Base-by-base conservation (phyloP, 2,113 vertebrate genomes). In the Dicentrarchus labrax region DNA sequence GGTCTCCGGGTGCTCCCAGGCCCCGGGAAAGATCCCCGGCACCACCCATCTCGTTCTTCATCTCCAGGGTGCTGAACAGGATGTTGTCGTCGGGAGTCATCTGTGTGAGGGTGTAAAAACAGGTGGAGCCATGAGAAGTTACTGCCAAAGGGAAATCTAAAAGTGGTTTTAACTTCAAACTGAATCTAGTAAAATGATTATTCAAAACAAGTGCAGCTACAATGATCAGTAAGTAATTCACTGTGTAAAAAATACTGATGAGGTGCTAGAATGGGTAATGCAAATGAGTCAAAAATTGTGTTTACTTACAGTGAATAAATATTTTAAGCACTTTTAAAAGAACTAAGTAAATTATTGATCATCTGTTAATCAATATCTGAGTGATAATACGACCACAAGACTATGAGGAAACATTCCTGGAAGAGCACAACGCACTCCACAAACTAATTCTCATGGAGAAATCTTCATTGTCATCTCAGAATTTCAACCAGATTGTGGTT, bases 71-170 rank as follows among this genome's bases (percentile, higher is more conserved):
- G 94, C 97, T 98, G 94, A 99, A 96, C 82, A 99, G 95, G 92
- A 99, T 99, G 78, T 99, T 99, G 95, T 99, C 98, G 0, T 99
- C 98, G 0, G 98, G 96, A 72, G 98, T 98, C 98, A 99, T 99
- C 98, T 99, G 94, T 36, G 78, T 85, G 80, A 86, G 90, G 86
- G 87, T 60, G 74, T 74, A 90, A 86, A 85, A 70, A 92, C 77
- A 92, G 76, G 86, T 65, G 80, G 62, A 89, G 86, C 86, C 87
- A 91, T 92, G 86, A 94, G 89, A 90, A 82, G 85, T 90, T 91
- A 91, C 86, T 86, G 87, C 76, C 73, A 76, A 56, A 41, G 60
- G 68, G 59, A 62, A 48, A 81, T 71, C 54, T 62, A 9, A 48
- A 19, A 17, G 60, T 65, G 70, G 54, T 41, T 74, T 39, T 53